Conservation (phyloP, 2,888 invertebrate genomes). For the Sarcophaga subvicina region DNA sequence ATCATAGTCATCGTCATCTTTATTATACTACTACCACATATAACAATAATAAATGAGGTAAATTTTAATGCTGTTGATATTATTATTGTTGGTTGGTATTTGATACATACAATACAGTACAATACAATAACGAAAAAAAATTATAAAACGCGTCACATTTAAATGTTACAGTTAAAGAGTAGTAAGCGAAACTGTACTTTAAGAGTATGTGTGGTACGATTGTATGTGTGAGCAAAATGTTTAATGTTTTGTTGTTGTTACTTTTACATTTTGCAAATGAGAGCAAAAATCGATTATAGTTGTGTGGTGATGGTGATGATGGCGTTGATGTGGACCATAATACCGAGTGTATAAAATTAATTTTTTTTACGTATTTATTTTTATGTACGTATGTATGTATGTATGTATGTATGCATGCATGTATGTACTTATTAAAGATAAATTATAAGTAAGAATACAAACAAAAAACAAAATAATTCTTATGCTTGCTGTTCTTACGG, state of each 20-base stretch:
- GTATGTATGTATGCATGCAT: background rate
- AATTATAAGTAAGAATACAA: background rate
- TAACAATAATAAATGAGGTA: constrained; percentile 21
- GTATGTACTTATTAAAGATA: background rate
- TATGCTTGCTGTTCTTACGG: too few relatives aligned
- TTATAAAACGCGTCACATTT: constrained; percentile 62
- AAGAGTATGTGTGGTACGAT: constrained; percentile 18
- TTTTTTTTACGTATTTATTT: constrained; percentile 16
- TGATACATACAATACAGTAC: constrained; percentile 12
- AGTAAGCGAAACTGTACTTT: constrained; percentile 66
- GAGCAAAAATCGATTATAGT: constrained; percentile 64
- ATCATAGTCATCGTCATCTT: too few relatives aligned
- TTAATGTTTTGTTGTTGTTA: constrained; percentile 32
- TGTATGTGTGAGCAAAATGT: constrained; percentile 22
- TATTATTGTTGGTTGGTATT: constrained; percentile 25
- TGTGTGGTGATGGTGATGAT: background rate
- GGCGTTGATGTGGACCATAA: constrained; percentile 39
- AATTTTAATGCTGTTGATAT: constrained; percentile 28
- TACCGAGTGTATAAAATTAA: constrained; percentile 63
- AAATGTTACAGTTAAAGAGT: constrained; percentile 60
- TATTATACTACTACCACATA: background rate
- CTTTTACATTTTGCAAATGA: constrained; percentile 44
- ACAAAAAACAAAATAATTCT: background rate
- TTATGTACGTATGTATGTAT: constrained; percentile 22
- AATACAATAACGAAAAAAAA: background rate